phyloP scores from a whole-genome alignment of 2,113 vertebrate species.

The Lepus europaeus region DNA sequence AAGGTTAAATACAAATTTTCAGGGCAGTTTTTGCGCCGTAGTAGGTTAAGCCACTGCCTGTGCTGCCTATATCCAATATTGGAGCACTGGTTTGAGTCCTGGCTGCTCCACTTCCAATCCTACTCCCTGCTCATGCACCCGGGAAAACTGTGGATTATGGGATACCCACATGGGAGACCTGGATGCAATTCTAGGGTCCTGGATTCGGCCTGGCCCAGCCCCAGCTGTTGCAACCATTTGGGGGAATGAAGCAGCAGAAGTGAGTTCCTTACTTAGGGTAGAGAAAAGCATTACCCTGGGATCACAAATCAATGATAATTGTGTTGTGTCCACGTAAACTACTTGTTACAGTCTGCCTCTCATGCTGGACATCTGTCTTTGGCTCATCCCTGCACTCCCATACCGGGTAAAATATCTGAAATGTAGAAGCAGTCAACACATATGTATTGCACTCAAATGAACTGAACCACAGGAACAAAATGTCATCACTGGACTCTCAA shows the following conservation, averaged over 20 bases:
- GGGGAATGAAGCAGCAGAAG: neutral
- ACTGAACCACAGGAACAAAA: neutral
- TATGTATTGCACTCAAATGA: slow-evolving; percentile 8
- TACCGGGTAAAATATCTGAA: slow-evolving; percentile 9
- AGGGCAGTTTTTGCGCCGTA: neutral
- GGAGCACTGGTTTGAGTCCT: no score
- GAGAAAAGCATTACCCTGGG: neutral
- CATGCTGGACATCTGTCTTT: neutral
- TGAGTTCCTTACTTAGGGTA: neutral
- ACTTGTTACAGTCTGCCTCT: neutral
- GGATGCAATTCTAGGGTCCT: no score
- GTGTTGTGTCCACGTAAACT: neutral
- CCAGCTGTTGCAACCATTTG: no score
- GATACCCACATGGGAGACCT: no score
- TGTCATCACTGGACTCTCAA: neutral
- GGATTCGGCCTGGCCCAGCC: no score
- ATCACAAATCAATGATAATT: neutral
- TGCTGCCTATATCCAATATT: no score
- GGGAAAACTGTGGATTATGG: no score
- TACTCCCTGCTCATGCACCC: no score
- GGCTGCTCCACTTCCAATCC: no score
- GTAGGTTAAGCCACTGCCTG: no score
- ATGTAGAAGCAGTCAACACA: neutral
- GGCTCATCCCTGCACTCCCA: neutral
- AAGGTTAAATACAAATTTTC: neutral